phyloP scores from a whole-genome alignment of 2,113 vertebrate genomes.

The Zootoca vivipara region DNA sequence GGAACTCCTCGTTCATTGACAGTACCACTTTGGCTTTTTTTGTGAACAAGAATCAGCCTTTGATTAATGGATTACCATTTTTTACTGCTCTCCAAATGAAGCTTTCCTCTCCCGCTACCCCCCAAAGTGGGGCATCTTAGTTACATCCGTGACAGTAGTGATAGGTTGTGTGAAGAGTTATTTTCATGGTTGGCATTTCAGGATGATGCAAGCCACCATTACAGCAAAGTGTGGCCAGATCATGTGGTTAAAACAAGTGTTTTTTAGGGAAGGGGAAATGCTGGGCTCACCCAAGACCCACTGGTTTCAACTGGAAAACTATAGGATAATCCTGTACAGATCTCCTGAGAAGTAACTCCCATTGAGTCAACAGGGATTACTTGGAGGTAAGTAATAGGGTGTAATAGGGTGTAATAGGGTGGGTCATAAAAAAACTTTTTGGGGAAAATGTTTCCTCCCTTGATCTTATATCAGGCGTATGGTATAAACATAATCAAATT shows the following conservation, averaged over 20 bases:
- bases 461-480: no score
- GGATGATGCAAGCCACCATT: neutral
- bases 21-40: neutral
- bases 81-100: neutral
- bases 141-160: neutral
- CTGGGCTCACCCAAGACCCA: neutral
- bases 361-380: no score
- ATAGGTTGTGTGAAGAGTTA: neutral
- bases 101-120: neutral
- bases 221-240: neutral
- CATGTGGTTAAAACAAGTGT: no score
- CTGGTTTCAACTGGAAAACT: neutral
- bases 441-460: no score
- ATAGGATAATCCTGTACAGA: no score
- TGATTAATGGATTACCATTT: constrained; percentile 32
- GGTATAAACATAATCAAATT: no score
- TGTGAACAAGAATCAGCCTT: constrained; percentile 6
- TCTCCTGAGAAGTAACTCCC: no score
- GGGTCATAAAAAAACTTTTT: no score
- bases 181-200: constrained; percentile 1
- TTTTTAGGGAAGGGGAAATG: no score
- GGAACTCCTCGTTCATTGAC: neutral
- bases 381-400: neutral
- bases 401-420: no score
- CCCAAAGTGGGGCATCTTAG: neutral